Evolutionary conservation across 1,140 invertebrate genomes (phyloP).

Genomic region (Bilobella aurantiaca): DNA sequence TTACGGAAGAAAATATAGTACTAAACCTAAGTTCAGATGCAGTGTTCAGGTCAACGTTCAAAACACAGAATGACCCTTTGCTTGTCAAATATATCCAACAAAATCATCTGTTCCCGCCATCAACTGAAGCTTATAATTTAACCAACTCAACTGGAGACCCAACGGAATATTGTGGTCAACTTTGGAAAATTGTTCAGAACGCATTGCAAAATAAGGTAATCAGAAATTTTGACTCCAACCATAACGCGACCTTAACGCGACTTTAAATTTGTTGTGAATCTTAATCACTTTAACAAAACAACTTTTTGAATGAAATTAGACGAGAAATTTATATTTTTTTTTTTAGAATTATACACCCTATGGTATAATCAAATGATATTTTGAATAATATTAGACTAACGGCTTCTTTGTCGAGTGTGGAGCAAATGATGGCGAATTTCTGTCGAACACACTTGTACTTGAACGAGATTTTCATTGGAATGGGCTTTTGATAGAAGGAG

Average conservation of each 20-base stretch:
- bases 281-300: no score
- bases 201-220: not conserved
- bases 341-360: no score
- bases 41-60: no score
- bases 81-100: not conserved
- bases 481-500: conserved; percentile 37
- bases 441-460: conserved; percentile 39
- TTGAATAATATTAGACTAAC: no score
- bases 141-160: not conserved
- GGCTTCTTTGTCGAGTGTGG: conserved; percentile 12
- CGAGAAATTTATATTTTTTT: not conserved
- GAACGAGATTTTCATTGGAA: conserved; percentile 37
- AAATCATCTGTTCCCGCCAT: not conserved
- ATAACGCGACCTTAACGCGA: no score
- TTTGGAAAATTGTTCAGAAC: not conserved
- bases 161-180: not conserved
- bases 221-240: no score
- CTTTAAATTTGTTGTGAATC: no score
- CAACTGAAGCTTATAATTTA: not conserved
- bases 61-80: not conserved
- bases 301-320: no score
- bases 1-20: no score
- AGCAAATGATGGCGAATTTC: conserved; percentile 38
- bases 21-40: no score
- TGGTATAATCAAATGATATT: not conserved